Evolutionary conservation across 2,797 vertebrate species (phyloP).

Genomic region (Orientallactaga sibirica): DNA sequence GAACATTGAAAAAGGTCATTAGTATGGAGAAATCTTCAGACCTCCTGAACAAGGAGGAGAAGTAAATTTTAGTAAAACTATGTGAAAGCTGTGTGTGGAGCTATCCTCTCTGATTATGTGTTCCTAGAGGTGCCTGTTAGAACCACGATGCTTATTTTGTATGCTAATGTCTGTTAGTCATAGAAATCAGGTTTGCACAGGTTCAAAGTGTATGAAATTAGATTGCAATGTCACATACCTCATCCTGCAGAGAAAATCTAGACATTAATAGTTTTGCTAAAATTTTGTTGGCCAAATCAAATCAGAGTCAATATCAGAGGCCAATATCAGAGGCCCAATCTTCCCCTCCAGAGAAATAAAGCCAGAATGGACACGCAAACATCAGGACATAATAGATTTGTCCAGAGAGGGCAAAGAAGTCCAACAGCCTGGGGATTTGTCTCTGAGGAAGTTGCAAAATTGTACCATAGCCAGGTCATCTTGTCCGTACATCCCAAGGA

Average conservation of each 20-base stretch:
- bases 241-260: background rate
- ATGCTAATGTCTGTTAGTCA: background rate
- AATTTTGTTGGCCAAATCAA: background rate
- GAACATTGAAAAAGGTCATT: too few species aligned
- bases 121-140: too few species aligned
- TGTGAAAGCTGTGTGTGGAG: too few species aligned
- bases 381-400: background rate
- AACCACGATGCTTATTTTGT: background rate
- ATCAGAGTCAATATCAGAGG: background rate
- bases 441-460: slow-evolving; percentile 70
- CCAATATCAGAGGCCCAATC: background rate
- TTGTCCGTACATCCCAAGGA: slow-evolving; percentile 68
- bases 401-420: background rate
- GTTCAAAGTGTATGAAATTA: background rate
- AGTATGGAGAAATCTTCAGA: too few species aligned
- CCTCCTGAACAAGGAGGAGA: too few species aligned
- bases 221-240: background rate
- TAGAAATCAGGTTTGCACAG: background rate
- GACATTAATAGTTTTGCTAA: slow-evolving; percentile 15
- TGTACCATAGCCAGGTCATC: slow-evolving; percentile 67
- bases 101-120: too few species aligned
- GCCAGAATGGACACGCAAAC: background rate
- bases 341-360: slow-evolving; percentile 2
- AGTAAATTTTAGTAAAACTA: too few species aligned
- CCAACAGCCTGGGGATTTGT: background rate